A percentile compares a stretch with the other conserved stretches of the same genome.
phyloP scores from a whole-genome alignment of 2,113 vertebrate genomes.

The Coracopsis vasa region DNA sequence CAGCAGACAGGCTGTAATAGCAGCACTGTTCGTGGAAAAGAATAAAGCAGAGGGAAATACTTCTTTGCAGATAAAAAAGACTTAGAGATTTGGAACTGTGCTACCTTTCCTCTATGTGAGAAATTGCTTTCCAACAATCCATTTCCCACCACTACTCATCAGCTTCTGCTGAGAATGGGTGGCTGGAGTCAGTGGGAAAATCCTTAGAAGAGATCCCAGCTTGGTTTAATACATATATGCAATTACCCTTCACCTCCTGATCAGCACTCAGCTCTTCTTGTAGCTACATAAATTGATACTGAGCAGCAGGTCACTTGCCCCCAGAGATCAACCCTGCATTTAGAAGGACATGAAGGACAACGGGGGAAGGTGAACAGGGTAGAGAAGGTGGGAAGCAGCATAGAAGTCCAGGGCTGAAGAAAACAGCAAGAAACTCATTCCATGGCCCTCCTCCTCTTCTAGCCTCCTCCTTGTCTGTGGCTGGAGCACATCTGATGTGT shows the following conservation, averaged over 20 bases:
- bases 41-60: not conserved
- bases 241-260: not conserved
- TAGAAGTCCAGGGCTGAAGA: not conserved
- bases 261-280: not conserved
- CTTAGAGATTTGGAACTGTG: not conserved
- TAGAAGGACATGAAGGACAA: not conserved
- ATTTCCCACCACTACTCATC: not conserved
- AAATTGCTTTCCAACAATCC: not conserved
- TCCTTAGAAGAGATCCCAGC: not conserved
- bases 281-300: not conserved
- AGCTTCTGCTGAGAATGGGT: not conserved
- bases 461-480: not conserved
- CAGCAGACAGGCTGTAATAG: not conserved
- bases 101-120: not conserved
- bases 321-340: not conserved
- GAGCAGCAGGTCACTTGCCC: not conserved
- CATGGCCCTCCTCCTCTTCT: not conserved
- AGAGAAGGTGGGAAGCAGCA: not conserved
- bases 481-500: not conserved
- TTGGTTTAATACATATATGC: not conserved
- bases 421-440: not conserved
- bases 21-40: not conserved
- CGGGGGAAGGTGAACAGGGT: not conserved
- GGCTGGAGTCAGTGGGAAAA: not conserved
- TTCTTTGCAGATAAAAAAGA: not conserved